Evolutionary conservation across 1,140 invertebrate genomes (phyloP).

Genomic region (Rhopalosiphum padi): DNA sequence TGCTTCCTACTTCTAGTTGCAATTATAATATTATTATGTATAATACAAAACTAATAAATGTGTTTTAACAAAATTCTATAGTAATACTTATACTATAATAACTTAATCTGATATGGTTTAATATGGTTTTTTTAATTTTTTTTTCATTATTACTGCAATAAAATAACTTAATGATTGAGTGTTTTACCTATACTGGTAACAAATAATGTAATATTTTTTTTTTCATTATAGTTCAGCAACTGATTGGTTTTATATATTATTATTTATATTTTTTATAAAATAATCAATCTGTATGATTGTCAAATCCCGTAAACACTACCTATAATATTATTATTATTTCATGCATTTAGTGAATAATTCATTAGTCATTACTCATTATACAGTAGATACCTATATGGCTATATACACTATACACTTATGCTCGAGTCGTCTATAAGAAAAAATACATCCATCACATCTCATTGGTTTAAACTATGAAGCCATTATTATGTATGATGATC

Average conservation of each 20-base stretch:
- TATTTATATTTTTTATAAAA: background rate
- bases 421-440: background rate
- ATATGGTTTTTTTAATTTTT: background rate
- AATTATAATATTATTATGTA: background rate
- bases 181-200: background rate
- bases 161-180: background rate
- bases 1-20: background rate
- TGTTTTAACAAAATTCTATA: background rate
- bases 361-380: no score
- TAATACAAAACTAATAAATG: background rate
- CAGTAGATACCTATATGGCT: background rate
- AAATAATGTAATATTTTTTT: background rate
- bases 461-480: background rate
- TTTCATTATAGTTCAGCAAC: background rate
- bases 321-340: background rate
- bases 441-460: background rate
- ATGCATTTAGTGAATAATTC: background rate
- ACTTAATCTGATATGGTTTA: background rate
- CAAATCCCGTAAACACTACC: background rate
- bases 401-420: background rate
- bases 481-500: no score
- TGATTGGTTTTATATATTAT: background rate
- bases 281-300: background rate
- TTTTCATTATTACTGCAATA: background rate
- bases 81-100: background rate